Base-by-base conservation (phyloP, 2,797 vertebrate species). In the Cryptoprocta ferox region DNA sequence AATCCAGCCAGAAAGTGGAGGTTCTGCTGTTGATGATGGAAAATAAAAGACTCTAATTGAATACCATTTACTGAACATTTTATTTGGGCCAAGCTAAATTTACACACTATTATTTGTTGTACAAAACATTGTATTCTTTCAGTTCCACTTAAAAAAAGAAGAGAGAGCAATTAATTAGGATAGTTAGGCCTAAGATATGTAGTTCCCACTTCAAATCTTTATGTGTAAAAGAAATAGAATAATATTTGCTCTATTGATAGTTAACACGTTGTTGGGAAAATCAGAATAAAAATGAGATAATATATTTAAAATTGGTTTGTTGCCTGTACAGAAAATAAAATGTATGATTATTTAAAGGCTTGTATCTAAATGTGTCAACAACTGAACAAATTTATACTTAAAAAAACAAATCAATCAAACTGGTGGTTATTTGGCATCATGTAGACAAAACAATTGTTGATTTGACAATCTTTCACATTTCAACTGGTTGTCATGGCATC, bases 381-480 rank as follows among this genome's bases (percentile, higher is more conserved):
- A 75, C 39, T 48, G 87, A 79, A 95, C 6, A 61, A 50, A 95
- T 73, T 37, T 92, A 7, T 85, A 37, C 83, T 78, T n/a, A 93
- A 95, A 92, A 75, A 95, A 82, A 39, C 32, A 89, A 91, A 92
- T 95, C 96, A 96, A 45, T 95, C 94, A 95, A 76, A 81, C 48
- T 50, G 39, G 56, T 61, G 80, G 89, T 70, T 95, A 93, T 86
- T 89, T 96, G 71, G 30, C 19, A 56, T 92, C 71, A n/a, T 48
- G 61, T 65, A 85, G 80, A 84, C 80, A 82, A 95, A 95, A 93
- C 87, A 95, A 90, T 79, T 92, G 93, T 94, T 92, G 80, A 90
- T 94, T 65, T 97, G 93, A 95, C 59, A 92, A 2, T 66, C n/a
- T 90, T 96, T 92, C 71, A 95, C 61, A 65, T 98, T 97, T 95